Conservation (phyloP, 2,888 invertebrate species). For the Rhyacophila evoluta region DNA sequence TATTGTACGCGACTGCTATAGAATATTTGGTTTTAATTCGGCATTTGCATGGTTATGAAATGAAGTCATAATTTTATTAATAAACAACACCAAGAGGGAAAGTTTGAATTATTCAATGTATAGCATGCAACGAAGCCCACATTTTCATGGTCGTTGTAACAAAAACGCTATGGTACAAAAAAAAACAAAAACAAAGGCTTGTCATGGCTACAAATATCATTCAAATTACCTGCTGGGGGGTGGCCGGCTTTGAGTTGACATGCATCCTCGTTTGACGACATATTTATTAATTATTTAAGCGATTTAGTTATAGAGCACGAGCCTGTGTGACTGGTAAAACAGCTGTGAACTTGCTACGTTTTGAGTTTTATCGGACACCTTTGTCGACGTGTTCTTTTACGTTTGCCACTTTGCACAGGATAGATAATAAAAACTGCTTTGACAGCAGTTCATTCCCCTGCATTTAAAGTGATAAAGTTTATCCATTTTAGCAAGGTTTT, state of each 20-base stretch:
- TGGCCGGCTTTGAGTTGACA: conserved; percentile 86
- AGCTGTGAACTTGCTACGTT: conserved; percentile 25
- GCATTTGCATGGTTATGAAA: too few species aligned
- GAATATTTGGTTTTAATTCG: too few species aligned
- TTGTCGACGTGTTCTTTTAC: conserved; percentile 16
- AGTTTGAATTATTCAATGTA: not conserved
- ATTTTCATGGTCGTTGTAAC: not conserved
- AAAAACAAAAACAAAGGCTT: not conserved
- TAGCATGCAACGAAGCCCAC: not conserved
- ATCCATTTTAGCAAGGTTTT: not conserved
- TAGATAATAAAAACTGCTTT: not conserved
- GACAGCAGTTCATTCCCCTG: not conserved
- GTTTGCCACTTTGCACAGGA: not conserved
- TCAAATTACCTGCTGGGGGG: conserved; percentile 85
- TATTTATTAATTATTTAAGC: conserved; percentile 55
- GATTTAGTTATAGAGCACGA: not conserved
- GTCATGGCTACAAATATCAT: not conserved
- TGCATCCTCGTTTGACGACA: conserved; percentile 74
- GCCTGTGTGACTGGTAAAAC: conserved; percentile 4
- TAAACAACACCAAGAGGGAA: not conserved
- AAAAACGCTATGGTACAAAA: conserved; percentile 38
- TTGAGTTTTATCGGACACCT: not conserved
- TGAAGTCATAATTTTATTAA: too few species aligned
- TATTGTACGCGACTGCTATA: too few species aligned
- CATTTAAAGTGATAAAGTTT: not conserved